Percentiles rank a stretch among this genome's conserved stretches.
Evolutionary conservation across 1,140 invertebrate species (phyloP).

Genomic region (Eueides isabella): DNA sequence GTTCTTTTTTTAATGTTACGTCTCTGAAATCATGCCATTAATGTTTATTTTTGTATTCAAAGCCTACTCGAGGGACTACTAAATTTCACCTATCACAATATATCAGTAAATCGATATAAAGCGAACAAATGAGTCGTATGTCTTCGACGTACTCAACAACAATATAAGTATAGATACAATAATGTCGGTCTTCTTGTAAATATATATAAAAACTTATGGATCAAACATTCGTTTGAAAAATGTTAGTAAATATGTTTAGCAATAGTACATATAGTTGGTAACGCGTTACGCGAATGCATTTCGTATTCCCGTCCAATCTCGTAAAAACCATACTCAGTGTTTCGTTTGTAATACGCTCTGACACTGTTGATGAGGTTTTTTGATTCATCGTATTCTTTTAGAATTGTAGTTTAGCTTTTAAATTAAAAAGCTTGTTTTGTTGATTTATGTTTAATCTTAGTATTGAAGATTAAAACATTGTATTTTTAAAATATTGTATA

Average conservation of each 20-base stretch:
- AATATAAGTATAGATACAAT: no score
- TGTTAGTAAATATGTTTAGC: background rate
- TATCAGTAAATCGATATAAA: no score
- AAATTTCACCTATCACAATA: no score
- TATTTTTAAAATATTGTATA: background rate
- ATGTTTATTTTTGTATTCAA: no score
- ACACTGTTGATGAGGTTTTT: constrained; percentile 37
- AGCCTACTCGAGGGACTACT: no score
- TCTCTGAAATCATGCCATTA: no score
- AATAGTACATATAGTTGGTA: constrained; percentile 9
- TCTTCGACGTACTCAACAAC: no score
- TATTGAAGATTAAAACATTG: background rate
- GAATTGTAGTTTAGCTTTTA: constrained; percentile 21
- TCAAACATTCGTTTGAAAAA: background rate
- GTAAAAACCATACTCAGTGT: constrained; percentile 35
- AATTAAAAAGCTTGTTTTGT: background rate
- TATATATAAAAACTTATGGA: no score
- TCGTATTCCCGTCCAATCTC: constrained; percentile 39
- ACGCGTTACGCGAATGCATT: constrained; percentile 32
- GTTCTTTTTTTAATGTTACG: no score
- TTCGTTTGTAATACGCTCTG: constrained; percentile 36
- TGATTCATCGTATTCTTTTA: constrained; percentile 25
- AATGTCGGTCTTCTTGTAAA: no score
- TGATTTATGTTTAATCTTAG: constrained; percentile 3
- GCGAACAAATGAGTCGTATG: no score